Evolutionary conservation across 1,140 invertebrate genomes (phyloP).

Genomic region (Leptonema lineaticorne): DNA sequence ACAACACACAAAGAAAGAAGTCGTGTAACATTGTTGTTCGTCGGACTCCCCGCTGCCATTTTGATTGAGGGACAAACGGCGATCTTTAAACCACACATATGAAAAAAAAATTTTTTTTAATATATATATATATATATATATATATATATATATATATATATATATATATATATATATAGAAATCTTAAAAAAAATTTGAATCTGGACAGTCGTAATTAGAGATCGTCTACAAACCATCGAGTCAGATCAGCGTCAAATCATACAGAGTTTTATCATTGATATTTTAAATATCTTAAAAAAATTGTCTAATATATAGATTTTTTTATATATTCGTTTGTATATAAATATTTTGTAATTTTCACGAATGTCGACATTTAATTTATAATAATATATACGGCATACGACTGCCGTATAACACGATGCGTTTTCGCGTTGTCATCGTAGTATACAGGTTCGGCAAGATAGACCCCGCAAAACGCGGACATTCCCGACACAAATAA

Average conservation of each 20-base stretch:
- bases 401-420: too few relatives aligned
- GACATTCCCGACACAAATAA: too few relatives aligned
- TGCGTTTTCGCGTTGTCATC: too few relatives aligned
- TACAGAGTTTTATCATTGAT: neutral
- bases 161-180: neutral
- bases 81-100: neutral
- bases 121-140: neutral
- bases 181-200: neutral
- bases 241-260: neutral
- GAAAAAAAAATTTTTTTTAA: neutral
- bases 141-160: neutral
- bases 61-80: conserved; percentile 1
- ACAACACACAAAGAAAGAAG: neutral
- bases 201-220: neutral
- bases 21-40: neutral
- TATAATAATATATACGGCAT: too few relatives aligned
- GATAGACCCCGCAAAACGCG: too few relatives aligned
- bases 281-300: too few relatives aligned
- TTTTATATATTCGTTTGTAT: too few relatives aligned
- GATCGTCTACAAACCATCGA: neutral
- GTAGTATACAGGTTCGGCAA: too few relatives aligned
- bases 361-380: too few relatives aligned
- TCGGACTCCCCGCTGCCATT: neutral
- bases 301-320: too few relatives aligned
- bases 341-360: too few relatives aligned